A percentile compares a stretch with the other conserved stretches of the same genome.
Conservation (phyloP, 2,888 invertebrate genomes). For the Tenthredo mesomela region DNA sequence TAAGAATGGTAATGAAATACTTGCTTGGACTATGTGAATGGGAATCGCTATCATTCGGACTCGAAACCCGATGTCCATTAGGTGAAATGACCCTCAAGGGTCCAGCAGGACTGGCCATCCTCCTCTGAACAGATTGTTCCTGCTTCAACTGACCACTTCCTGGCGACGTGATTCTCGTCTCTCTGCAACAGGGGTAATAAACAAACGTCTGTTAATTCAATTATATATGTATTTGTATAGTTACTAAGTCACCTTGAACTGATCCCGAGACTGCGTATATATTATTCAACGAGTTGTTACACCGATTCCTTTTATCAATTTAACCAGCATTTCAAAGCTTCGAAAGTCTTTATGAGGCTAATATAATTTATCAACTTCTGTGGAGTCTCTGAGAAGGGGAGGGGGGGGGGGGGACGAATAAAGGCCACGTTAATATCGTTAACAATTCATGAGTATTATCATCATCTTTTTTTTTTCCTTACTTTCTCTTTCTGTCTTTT, state of each 20-base stretch:
- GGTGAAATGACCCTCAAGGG: slow-evolving; percentile 68
- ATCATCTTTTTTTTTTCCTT: background rate
- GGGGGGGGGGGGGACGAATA: background rate
- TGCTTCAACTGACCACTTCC: slow-evolving; percentile 55
- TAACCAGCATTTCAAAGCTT: slow-evolving; percentile 9
- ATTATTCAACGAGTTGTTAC: slow-evolving; percentile 11
- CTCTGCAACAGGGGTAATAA: slow-evolving; percentile 29
- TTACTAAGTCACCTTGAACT: slow-evolving; percentile 5
- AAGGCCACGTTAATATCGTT: slow-evolving; percentile 10
- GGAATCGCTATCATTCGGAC: slow-evolving; percentile 72
- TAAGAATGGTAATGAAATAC: slow-evolving; percentile 55
- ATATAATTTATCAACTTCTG: slow-evolving; percentile 36
- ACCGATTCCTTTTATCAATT: slow-evolving; percentile 2
- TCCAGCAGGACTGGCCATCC: slow-evolving; percentile 67
- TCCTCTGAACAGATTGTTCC: slow-evolving; percentile 65
- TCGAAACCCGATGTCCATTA: slow-evolving; percentile 71
- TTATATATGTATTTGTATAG: too few relatives aligned
- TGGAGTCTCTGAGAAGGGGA: background rate
- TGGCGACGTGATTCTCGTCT: slow-evolving; percentile 42
- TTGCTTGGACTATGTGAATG: slow-evolving; percentile 70
- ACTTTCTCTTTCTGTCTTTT: background rate
- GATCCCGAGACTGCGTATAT: background rate
- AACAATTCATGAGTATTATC: slow-evolving; percentile 18
- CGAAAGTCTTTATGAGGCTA: slow-evolving; percentile 13
- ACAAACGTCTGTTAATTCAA: slow-evolving; percentile 46